Conservation (phyloP, 2,888 invertebrate species). For the Disparrhopalites patrizii region DNA sequence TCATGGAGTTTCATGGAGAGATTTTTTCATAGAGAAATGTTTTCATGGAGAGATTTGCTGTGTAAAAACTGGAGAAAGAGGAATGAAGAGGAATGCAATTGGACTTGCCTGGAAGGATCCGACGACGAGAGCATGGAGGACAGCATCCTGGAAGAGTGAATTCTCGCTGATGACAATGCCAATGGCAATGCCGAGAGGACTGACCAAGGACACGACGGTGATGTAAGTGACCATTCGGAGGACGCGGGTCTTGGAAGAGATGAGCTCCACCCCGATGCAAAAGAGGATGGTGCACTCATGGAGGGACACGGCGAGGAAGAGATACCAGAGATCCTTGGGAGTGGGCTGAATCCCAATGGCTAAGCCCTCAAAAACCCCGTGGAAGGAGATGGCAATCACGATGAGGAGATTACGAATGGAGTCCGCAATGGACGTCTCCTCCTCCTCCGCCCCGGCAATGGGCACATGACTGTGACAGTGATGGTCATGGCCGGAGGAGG, state of each 20-base stretch:
- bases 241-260: constrained; percentile 53
- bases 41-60: too few relatives aligned
- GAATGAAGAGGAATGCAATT: neutral
- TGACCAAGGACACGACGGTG: constrained; percentile 54
- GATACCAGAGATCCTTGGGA: constrained; percentile 55
- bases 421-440: constrained; percentile 47
- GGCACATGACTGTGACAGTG: constrained; percentile 44
- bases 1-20: too few relatives aligned
- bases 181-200: constrained; percentile 56
- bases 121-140: constrained; percentile 52
- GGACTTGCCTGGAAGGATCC: constrained; percentile 48
- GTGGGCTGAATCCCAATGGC: constrained; percentile 56
- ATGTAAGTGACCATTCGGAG: constrained; percentile 54
- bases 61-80: too few relatives aligned
- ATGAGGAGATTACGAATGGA: constrained; percentile 53
- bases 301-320: constrained; percentile 56
- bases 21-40: too few relatives aligned
- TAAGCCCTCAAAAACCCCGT: constrained; percentile 58
- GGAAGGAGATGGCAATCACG: constrained; percentile 56
- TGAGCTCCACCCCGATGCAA: constrained; percentile 57
- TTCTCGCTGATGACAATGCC: constrained; percentile 54
- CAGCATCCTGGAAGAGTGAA: constrained; percentile 51
- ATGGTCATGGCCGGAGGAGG: constrained; percentile 13
- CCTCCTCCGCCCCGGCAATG: constrained; percentile 32
- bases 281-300: constrained; percentile 58